Evolutionary conservation across 2,797 vertebrate genomes (phyloP), one percentile per base, ranked within the genome.

Genomic region (Hydrocynus forskahlii): DNA sequence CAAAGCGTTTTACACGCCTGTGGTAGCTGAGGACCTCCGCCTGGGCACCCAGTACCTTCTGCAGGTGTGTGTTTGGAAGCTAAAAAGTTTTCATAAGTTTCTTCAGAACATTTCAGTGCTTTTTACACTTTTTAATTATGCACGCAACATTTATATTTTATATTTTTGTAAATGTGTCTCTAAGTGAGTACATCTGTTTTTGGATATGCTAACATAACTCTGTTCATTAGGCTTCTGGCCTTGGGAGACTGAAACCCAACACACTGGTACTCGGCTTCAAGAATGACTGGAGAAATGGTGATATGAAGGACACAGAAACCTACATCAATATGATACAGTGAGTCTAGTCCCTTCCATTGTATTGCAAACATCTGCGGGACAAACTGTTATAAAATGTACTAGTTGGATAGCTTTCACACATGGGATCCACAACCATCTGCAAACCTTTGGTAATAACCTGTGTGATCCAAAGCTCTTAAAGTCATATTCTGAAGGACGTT

Each of bases 261-360:
- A 99, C 96, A 1, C 94, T 99, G 86, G 97, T 99, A 70, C 88
- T 99, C 77, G 98, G 97, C 89, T 99, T 97, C 94, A 99, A 99
- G 90, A 99, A 97, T 66, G 95, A 98, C 88, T 99, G 98, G 98
- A 89, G 94, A 67, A 94, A 96, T 64, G 88, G 94, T 19, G 97
- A 99, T 88, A 97, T 98, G 96, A 97, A 95, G 89, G 97, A 98
- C 19, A 96, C 98, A 76, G 98, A 99, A 89, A 97, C 94, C 0
- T 99, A 99, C 89, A 97, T 99, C 88, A 98, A 95, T 81, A 93
- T 98, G 91, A 96, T 99, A 85, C 98, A 99, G 98, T 99, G 92
- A 96, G 97, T 96, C 19, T 14, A 13, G 29, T 43, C 43, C 50
- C 16, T 12, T 19, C 16, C 9, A 38, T 25, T 13, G 29, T 43